A percentile compares a stretch with the other conserved stretches of the same genome.
These are phyloP conservation scores for Cecropterus lyciades DNA, from an alignment of 1,140 invertebrate species.

Conservation along the genomic window DNA sequence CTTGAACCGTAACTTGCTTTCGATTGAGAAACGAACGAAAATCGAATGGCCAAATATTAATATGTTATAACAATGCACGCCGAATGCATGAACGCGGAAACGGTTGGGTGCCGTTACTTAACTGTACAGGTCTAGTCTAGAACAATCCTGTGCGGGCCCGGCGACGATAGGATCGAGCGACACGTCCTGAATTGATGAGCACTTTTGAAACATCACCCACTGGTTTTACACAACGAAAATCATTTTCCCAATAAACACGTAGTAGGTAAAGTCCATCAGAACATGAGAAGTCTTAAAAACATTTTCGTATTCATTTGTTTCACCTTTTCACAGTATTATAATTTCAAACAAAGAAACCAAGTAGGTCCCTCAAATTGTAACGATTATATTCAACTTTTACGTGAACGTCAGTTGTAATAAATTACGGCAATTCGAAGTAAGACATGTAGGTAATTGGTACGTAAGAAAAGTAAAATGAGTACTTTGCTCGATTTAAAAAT, in stretches of 20 bases:
- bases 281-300: too few relatives aligned
- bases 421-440: too few relatives aligned
- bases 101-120: conserved; percentile 75
- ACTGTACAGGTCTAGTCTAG: conserved; percentile 78
- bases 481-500: conserved; percentile 13
- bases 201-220: conserved; percentile 43
- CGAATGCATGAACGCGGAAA: conserved; percentile 77
- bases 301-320: too few relatives aligned
- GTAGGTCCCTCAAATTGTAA: too few relatives aligned
- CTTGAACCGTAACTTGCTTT: neutral
- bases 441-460: neutral
- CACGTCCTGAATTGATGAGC: conserved; percentile 79
- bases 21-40: neutral
- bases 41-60: conserved; percentile 51
- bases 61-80: conserved; percentile 65
- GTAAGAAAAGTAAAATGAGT: neutral
- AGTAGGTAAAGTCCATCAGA: neutral
- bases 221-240: conserved; percentile 28
- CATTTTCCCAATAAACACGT: neutral
- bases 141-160: conserved; percentile 71
- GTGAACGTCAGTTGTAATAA: too few relatives aligned
- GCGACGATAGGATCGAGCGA: conserved; percentile 72
- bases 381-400: too few relatives aligned
- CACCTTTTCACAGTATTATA: too few relatives aligned
- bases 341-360: too few relatives aligned